These are phyloP conservation scores for Cygnus olor DNA, from an alignment of 2,797 vertebrate genomes.

Conservation along the genomic window DNA sequence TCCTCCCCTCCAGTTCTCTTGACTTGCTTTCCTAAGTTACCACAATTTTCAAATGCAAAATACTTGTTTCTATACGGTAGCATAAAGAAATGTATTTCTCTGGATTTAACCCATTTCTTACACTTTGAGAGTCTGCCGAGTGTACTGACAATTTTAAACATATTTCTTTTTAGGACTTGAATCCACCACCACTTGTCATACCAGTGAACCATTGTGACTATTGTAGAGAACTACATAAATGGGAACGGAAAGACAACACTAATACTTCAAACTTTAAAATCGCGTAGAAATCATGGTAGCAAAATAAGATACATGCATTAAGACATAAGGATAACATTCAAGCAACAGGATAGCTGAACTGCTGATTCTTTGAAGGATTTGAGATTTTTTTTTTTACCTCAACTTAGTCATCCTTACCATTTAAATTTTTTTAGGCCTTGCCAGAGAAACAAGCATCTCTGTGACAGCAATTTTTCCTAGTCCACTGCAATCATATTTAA, in stretches of 20 bases:
- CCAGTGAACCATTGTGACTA: accelerated
- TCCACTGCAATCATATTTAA: neutral
- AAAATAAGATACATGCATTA: neutral
- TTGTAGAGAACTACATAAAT: neutral
- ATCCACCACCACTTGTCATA: neutral
- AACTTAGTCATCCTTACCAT: neutral
- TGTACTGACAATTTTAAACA: neutral
- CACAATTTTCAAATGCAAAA: neutral
- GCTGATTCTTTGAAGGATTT: neutral
- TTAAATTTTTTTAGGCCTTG: neutral
- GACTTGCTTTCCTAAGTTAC: neutral
- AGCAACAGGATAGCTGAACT: neutral
- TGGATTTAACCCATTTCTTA: neutral
- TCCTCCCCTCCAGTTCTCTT: neutral
- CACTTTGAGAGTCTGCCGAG: neutral
- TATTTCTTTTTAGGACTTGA: neutral
- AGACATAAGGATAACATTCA: neutral
- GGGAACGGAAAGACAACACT: neutral
- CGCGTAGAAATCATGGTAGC: accelerated
- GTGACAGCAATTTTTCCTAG: neutral
- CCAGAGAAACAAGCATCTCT: neutral
- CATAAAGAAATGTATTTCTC: neutral
- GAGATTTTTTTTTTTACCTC: neutral
- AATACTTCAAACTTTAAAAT: neutral
- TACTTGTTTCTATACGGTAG: neutral